Evolutionary conservation across 2,113 vertebrate species (phyloP).

Genomic region (Cyanoderma ruficeps): DNA sequence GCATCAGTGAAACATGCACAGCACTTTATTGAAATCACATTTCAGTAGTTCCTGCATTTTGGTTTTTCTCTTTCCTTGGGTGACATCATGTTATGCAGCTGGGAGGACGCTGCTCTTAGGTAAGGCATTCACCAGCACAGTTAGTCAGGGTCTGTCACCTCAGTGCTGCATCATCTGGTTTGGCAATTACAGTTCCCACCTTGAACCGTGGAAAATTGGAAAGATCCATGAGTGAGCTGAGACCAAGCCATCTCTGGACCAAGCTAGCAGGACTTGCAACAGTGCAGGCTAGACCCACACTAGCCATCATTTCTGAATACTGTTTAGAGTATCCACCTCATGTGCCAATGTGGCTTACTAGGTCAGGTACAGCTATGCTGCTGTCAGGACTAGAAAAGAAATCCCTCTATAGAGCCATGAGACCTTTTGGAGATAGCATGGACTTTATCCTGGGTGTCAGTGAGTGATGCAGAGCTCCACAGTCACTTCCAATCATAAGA

Average conservation of each 20-base stretch:
- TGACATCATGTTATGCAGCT: not conserved
- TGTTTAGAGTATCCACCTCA: not conserved
- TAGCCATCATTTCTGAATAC: not conserved
- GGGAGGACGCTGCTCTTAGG: accelerated
- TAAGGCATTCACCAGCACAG: not conserved
- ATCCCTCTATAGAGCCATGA: not conserved
- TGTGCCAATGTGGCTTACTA: not conserved
- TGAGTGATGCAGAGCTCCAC: not conserved
- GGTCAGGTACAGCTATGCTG: not conserved
- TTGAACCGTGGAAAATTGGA: not conserved
- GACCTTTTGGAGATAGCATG: not conserved
- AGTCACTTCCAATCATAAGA: not conserved
- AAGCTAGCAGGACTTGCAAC: not conserved
- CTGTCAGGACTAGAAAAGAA: not conserved
- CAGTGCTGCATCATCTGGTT: not conserved
- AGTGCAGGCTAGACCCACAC: not conserved
- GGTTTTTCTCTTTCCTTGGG: not conserved
- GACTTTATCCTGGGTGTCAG: not conserved
- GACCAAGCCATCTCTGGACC: not conserved
- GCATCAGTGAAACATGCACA: not conserved
- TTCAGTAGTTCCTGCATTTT: not conserved
- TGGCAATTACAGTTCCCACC: not conserved
- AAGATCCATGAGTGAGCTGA: not conserved
- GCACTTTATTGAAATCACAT: not conserved
- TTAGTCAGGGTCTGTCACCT: not conserved